phyloP scores from a whole-genome alignment of 1,140 invertebrate species.

The Penaeus chinensis region DNA sequence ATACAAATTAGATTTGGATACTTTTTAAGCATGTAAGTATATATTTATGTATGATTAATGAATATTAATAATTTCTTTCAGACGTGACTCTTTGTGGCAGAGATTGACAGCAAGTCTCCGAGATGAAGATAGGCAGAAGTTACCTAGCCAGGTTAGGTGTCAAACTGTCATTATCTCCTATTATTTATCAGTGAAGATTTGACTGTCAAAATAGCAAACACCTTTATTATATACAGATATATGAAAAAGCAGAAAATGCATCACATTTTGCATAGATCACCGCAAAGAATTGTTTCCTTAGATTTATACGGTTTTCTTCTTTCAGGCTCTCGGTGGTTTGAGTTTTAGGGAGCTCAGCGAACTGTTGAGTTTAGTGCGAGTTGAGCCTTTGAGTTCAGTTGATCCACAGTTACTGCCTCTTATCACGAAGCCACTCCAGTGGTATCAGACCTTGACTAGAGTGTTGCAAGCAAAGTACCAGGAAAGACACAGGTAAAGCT shows the following conservation, averaged over 20 bases:
- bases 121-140: slow-evolving; percentile 44
- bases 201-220: too few relatives aligned
- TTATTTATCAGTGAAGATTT: background rate
- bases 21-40: background rate
- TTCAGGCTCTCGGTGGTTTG: slow-evolving; percentile 67
- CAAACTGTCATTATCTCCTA: background rate
- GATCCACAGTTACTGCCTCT: slow-evolving; percentile 75
- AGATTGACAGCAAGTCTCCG: slow-evolving; percentile 69
- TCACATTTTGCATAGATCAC: background rate
- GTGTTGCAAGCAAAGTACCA: slow-evolving; percentile 76
- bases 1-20: too few relatives aligned
- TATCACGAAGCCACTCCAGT: slow-evolving; percentile 75
- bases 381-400: slow-evolving; percentile 73
- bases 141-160: slow-evolving; percentile 36
- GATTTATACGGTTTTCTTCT: background rate
- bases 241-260: slow-evolving; percentile 14
- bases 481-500: slow-evolving; percentile 72
- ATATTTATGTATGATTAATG: background rate
- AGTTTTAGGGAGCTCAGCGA: slow-evolving; percentile 77
- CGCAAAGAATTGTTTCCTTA: background rate
- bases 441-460: slow-evolving; percentile 77
- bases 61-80: slow-evolving; percentile 31
- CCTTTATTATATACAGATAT: background rate
- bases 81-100: slow-evolving; percentile 80
- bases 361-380: slow-evolving; percentile 74